Percentiles rank a stretch among this genome's conserved stretches.
Evolutionary conservation across 2,888 invertebrate genomes (phyloP).

Genomic region (Drosophila tanythrix): DNA sequence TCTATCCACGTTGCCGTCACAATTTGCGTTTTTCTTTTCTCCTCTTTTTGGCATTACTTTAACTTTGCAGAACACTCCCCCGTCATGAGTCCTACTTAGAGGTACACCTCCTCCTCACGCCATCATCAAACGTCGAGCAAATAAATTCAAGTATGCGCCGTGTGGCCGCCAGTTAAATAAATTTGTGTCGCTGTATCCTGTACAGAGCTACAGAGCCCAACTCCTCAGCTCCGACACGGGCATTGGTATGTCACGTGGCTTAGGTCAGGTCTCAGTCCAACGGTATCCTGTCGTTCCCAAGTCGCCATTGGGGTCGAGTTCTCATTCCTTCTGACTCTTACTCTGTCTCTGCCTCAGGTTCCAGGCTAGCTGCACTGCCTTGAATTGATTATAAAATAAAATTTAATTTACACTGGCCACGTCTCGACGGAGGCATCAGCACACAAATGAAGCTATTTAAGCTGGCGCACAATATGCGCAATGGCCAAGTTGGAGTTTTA

Average conservation of each 20-base stretch:
- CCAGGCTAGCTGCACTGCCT: constrained; percentile 8
- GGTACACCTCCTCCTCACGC: constrained; percentile 2
- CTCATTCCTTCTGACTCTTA: neutral
- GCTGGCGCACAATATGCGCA: constrained; percentile 29
- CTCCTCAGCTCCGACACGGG: constrained; percentile 9
- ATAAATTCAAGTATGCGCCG: constrained; percentile 75
- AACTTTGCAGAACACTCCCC: neutral
- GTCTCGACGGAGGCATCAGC: constrained; percentile 18
- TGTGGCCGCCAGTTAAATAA: constrained; percentile 77
- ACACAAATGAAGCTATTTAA: constrained; percentile 48
- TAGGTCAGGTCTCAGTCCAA: constrained; percentile 40
- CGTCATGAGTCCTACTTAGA: neutral
- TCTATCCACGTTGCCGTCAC: constrained; percentile 42
- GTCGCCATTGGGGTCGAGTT: constrained; percentile 1
- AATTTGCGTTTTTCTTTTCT: constrained; percentile 49
- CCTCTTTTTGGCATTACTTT: constrained; percentile 66
- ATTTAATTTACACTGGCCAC: constrained; percentile 45
- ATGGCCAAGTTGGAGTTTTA: constrained; percentile 14
- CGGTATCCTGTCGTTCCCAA: neutral
- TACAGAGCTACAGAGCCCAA: constrained; percentile 1
- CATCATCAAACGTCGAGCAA: constrained; percentile 52
- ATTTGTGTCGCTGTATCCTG: constrained; percentile 56
- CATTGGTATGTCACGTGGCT: constrained; percentile 37
- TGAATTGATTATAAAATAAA: constrained; percentile 46
- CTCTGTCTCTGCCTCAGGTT: neutral